Evolutionary conservation across 2,888 invertebrate species (phyloP).

Genomic region (Ecliptopera silaceata): DNA sequence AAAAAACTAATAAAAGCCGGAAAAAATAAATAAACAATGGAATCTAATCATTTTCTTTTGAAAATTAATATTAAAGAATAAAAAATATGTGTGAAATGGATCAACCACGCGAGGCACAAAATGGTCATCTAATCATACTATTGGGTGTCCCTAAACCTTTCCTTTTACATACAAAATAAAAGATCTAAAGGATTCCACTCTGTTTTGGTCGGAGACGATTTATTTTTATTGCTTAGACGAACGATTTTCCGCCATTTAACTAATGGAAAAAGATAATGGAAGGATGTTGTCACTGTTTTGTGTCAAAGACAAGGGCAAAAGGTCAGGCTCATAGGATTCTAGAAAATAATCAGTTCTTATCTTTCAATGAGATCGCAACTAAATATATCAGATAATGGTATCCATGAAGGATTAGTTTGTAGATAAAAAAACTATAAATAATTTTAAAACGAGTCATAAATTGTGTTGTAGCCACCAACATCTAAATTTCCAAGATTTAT

Average conservation of each 20-base stretch:
- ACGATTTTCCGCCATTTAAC: slow-evolving; percentile 19
- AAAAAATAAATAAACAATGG: no score
- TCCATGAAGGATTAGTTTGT: no score
- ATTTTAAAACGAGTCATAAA: no score
- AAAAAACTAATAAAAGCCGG: no score
- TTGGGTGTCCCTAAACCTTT: slow-evolving; percentile 3
- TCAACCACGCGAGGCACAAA: not conserved
- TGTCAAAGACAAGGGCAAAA: not conserved
- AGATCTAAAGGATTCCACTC: slow-evolving; percentile 10
- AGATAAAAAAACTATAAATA: no score
- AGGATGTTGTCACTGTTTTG: not conserved
- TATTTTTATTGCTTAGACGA: slow-evolving; percentile 23
- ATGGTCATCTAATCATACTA: not conserved
- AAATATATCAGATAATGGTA: no score
- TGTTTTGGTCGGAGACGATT: slow-evolving; percentile 7
- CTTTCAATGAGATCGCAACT: no score
- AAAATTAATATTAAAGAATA: not conserved
- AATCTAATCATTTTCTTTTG: no score
- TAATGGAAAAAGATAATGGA: slow-evolving; percentile 18
- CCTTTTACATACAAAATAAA: slow-evolving; percentile 14
- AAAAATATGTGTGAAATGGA: not conserved
- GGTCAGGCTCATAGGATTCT: not conserved
- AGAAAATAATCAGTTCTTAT: no score
- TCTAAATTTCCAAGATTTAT: no score
- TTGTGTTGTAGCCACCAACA: no score